A percentile compares a stretch with the other conserved stretches of the same genome.
Evolutionary conservation across 2,113 vertebrate species (phyloP).

Genomic region (Melanerpes aurifrons): DNA sequence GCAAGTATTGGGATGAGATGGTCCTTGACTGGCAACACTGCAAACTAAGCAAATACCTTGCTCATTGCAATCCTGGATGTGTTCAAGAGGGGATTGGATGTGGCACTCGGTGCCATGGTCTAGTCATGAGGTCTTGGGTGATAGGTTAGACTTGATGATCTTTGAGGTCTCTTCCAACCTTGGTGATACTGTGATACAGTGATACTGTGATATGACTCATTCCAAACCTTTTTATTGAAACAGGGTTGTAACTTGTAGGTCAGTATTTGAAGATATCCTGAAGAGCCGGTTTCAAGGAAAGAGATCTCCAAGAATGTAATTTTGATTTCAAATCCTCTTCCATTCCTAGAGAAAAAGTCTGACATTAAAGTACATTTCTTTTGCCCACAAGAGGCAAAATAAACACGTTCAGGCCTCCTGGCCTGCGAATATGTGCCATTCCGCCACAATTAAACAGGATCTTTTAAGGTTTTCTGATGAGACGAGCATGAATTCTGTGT

Average conservation of each 20-base stretch:
- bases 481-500: background rate
- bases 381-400: rapidly evolving
- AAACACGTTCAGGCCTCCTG: background rate
- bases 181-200: too few relatives aligned
- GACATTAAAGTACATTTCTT: background rate
- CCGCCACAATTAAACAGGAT: background rate
- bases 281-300: background rate
- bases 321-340: background rate
- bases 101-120: too few relatives aligned
- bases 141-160: too few relatives aligned
- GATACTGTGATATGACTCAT: background rate
- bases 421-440: background rate
- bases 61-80: background rate
- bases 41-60: background rate
- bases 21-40: background rate
- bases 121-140: too few relatives aligned
- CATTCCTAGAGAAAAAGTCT: background rate
- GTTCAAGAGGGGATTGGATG: too few relatives aligned
- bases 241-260: background rate
- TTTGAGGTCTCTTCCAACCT: too few relatives aligned
- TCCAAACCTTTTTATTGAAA: background rate
- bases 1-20: background rate
- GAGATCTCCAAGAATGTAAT: background rate
- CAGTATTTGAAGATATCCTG: background rate
- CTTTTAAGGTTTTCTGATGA: background rate